Conservation (phyloP, 2,888 invertebrate genomes). For the Perizoma flavofasciatum region DNA sequence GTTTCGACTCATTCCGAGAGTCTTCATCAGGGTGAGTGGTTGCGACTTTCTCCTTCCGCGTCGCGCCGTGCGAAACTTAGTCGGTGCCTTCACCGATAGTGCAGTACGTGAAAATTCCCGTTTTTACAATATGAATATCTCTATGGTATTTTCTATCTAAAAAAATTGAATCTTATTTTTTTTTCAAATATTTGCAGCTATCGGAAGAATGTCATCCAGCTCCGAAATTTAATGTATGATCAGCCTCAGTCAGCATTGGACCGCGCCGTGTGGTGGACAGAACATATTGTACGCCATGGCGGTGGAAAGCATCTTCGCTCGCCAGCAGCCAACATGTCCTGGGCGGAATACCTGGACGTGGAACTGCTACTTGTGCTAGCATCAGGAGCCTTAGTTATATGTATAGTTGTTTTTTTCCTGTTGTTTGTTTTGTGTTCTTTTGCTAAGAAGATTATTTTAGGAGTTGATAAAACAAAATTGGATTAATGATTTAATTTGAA, state of each 20-base stretch:
- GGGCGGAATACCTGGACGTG: slow-evolving; percentile 47
- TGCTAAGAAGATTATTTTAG: background rate
- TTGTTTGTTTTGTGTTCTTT: background rate
- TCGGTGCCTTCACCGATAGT: too few species aligned
- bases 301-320: slow-evolving; percentile 65
- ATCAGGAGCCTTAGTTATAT: background rate
- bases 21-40: too few species aligned
- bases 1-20: too few species aligned
- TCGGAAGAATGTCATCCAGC: slow-evolving; percentile 8
- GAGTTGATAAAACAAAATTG: background rate
- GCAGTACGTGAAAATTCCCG: too few species aligned
- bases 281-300: slow-evolving; percentile 67
- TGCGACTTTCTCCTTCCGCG: too few species aligned
- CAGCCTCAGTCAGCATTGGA: slow-evolving; percentile 27
- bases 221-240: slow-evolving; percentile 21
- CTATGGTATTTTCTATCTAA: too few species aligned
- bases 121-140: too few species aligned
- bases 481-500: background rate
- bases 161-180: too few species aligned
- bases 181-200: slow-evolving; percentile 10
- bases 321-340: slow-evolving; percentile 52
- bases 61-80: too few species aligned
- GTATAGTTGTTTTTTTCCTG: background rate
- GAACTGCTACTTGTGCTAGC: slow-evolving; percentile 35
- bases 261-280: slow-evolving; percentile 76